Conservation (phyloP, 2,888 invertebrate genomes). For the Bedellia somnulentella region DNA sequence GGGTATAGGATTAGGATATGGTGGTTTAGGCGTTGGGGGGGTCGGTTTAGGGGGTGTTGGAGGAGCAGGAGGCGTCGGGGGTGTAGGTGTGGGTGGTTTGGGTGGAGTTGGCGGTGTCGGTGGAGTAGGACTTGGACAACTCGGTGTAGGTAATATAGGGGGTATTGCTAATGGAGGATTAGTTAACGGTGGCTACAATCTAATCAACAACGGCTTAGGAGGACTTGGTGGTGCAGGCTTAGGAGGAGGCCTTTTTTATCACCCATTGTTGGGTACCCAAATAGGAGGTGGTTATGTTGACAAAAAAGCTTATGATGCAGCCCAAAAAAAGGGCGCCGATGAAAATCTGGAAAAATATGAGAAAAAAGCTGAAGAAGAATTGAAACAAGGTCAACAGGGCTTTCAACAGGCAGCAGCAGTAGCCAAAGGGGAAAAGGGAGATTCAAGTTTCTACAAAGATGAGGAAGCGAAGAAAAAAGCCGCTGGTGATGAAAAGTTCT, state of each 20-base stretch:
- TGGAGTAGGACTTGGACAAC: slow-evolving; percentile 10
- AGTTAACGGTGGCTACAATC: slow-evolving; percentile 15
- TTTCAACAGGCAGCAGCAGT: slow-evolving; percentile 57
- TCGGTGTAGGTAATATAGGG: slow-evolving; percentile 15
- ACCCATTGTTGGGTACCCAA: slow-evolving; percentile 37
- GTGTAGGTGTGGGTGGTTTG: slow-evolving; percentile 14
- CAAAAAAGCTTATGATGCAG: slow-evolving; percentile 58
- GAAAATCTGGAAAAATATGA: slow-evolving; percentile 55
- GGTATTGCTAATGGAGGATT: slow-evolving; percentile 7
- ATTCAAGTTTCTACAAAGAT: slow-evolving; percentile 52
- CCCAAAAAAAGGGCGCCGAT: slow-evolving; percentile 59
- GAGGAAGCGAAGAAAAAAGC: slow-evolving; percentile 62
- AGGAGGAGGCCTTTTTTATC: slow-evolving; percentile 30
- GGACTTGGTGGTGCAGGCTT: slow-evolving; percentile 15
- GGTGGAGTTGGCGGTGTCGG: slow-evolving; percentile 19
- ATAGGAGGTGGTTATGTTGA: slow-evolving; percentile 52
- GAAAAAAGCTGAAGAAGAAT: slow-evolving; percentile 56
- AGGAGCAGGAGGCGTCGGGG: slow-evolving; percentile 18
- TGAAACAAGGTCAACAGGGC: slow-evolving; percentile 60
- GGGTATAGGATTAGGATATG: slow-evolving; percentile 19
- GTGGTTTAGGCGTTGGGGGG: slow-evolving; percentile 19
- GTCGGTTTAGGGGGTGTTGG: slow-evolving; percentile 17
- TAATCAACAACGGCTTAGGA: slow-evolving; percentile 31
- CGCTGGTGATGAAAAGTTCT: slow-evolving; percentile 61
- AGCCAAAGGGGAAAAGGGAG: slow-evolving; percentile 56